phyloP scores from a whole-genome alignment of 2,113 vertebrate species.

The Falco punctatus region DNA sequence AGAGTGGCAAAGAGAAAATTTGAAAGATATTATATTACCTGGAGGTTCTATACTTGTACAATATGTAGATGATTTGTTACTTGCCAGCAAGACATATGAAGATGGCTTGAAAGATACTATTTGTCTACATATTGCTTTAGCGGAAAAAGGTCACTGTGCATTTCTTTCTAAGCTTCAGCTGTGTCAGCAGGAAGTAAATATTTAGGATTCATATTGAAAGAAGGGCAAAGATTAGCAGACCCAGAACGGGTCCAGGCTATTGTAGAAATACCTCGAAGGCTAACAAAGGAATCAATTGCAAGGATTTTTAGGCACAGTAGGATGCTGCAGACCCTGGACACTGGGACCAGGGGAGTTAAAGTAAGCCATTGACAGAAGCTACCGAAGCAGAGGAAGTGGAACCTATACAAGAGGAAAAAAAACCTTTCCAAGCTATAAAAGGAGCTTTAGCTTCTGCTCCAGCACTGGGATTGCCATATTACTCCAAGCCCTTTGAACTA shows the following conservation, averaged over 20 bases:
- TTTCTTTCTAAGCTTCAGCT: neutral
- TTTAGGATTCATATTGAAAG: neutral
- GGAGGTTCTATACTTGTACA: neutral
- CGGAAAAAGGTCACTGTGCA: neutral
- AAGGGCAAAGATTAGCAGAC: neutral
- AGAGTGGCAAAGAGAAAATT: neutral
- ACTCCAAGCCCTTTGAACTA: neutral
- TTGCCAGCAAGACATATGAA: neutral
- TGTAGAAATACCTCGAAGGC: rapidly evolving
- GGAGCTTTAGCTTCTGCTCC: neutral
- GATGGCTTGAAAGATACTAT: neutral
- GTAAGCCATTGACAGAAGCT: neutral
- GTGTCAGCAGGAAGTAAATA: neutral
- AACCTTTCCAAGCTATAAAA: neutral
- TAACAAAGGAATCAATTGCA: neutral
- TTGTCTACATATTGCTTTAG: neutral
- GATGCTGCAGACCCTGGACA: neutral
- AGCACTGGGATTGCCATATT: neutral
- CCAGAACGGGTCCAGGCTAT: neutral
- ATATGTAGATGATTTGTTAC: neutral
- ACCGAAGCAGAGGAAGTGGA: neutral
- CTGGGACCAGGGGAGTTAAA: neutral
- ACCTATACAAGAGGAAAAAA: neutral
- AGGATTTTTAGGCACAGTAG: neutral
- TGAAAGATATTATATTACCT: neutral